phyloP scores from a whole-genome alignment of 2,888 invertebrate species.

The Scaptodrosophila latifasciaeformis region DNA sequence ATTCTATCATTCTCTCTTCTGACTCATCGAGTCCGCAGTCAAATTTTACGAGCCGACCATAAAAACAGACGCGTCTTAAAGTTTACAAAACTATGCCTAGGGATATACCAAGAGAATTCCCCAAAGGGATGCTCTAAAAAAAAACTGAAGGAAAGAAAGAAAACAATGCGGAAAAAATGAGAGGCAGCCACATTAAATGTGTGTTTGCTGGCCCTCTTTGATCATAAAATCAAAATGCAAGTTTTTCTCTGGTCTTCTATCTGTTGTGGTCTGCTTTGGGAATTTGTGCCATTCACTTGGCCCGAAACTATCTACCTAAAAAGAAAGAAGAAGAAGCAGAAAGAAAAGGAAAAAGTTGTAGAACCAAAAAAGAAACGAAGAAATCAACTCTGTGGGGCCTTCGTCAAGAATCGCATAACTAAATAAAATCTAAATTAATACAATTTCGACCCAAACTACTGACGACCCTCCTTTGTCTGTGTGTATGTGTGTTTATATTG shows the following conservation, averaged over 20 bases:
- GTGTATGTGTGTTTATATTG: constrained; percentile 1
- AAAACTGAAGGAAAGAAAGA: too few species aligned
- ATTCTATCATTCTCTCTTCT: too few species aligned
- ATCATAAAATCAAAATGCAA: constrained; percentile 38
- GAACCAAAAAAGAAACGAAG: too few species aligned
- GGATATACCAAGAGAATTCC: constrained; percentile 1
- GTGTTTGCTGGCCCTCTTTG: constrained; percentile 37
- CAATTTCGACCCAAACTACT: constrained; percentile 44
- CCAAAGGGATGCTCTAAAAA: constrained; percentile 1
- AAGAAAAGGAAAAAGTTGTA: too few species aligned
- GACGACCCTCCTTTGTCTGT: neutral
- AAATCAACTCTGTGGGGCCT: too few species aligned
- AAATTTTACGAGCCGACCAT: constrained; percentile 36
- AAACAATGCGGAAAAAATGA: constrained; percentile 3
- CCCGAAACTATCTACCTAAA: constrained; percentile 39
- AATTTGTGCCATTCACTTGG: neutral
- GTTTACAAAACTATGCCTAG: constrained; percentile 2
- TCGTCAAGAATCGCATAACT: constrained; percentile 34
- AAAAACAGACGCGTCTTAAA: constrained; percentile 11
- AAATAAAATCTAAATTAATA: constrained; percentile 65
- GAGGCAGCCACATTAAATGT: neutral
- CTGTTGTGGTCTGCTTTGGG: neutral
- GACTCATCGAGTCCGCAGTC: constrained; percentile 34
- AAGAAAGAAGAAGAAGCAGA: neutral
- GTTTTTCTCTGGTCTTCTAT: neutral